These are phyloP conservation scores for Phylloscopus collybita DNA, from an alignment of 2,797 vertebrate species.

Conservation along the genomic window DNA sequence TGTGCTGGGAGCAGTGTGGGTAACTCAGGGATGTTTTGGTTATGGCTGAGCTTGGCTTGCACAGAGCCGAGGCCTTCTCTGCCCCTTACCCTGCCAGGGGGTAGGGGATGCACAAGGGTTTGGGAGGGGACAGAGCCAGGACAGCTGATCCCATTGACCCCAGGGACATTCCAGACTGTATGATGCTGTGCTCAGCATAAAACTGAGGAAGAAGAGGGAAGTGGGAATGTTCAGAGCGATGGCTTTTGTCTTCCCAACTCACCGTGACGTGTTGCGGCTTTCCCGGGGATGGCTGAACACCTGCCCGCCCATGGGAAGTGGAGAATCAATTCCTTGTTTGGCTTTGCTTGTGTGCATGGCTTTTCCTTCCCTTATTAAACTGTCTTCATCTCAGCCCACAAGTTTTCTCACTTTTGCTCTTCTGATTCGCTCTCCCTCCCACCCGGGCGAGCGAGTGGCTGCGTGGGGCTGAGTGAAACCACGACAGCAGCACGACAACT, in stretches of 20 bases:
- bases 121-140: neutral
- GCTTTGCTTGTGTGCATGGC: neutral
- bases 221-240: neutral
- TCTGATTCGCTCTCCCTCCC: neutral
- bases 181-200: neutral
- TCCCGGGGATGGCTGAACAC: neutral
- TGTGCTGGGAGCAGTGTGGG: neutral
- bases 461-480: neutral
- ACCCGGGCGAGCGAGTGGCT: neutral
- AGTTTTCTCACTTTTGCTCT: neutral
- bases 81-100: neutral
- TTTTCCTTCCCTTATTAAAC: neutral
- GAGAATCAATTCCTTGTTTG: neutral
- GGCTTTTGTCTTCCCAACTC: neutral
- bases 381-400: neutral
- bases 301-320: neutral
- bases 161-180: neutral
- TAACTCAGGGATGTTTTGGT: neutral
- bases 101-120: neutral
- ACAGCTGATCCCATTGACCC: neutral
- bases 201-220: neutral
- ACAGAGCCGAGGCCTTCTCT: neutral
- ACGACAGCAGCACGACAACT: neutral
- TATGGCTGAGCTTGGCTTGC: neutral
- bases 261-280: fast-evolving